These are phyloP conservation scores for Oophaga pumilio DNA, from an alignment of 2,113 vertebrate genomes.

Conservation along the genomic window DNA sequence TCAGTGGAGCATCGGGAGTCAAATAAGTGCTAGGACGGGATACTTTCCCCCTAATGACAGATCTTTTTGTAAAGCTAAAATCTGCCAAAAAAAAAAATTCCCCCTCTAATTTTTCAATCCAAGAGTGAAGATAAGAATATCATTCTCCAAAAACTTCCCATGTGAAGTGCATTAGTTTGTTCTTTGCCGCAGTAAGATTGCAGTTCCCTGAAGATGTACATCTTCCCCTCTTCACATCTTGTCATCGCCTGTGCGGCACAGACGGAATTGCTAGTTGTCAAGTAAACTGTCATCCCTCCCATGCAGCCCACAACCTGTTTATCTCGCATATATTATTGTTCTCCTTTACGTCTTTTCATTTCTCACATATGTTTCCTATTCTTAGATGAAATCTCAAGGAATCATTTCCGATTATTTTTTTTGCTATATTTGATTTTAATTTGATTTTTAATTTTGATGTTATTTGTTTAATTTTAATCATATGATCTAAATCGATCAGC, in stretches of 20 bases:
- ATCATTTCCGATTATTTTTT: background rate
- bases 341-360: background rate
- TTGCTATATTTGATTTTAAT: background rate
- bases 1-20: no score
- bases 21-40: no score
- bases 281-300: conserved; percentile 25
- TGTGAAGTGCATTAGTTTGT: background rate
- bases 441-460: background rate
- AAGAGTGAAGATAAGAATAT: background rate
- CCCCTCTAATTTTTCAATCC: background rate
- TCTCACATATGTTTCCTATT: conserved; percentile 3
- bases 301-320: conserved; percentile 20
- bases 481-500: background rate
- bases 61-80: no score
- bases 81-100: no score
- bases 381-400: background rate
- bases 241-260: conserved; percentile 7
- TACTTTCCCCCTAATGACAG: no score
- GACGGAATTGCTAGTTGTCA: conserved; percentile 28
- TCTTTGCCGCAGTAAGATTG: background rate
- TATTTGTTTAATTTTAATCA: background rate
- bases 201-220: background rate
- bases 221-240: background rate
- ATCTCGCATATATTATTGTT: conserved; percentile 13
- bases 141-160: background rate